Base-by-base conservation (phyloP, 2,888 invertebrate genomes). In the Hydraecia micacea region DNA sequence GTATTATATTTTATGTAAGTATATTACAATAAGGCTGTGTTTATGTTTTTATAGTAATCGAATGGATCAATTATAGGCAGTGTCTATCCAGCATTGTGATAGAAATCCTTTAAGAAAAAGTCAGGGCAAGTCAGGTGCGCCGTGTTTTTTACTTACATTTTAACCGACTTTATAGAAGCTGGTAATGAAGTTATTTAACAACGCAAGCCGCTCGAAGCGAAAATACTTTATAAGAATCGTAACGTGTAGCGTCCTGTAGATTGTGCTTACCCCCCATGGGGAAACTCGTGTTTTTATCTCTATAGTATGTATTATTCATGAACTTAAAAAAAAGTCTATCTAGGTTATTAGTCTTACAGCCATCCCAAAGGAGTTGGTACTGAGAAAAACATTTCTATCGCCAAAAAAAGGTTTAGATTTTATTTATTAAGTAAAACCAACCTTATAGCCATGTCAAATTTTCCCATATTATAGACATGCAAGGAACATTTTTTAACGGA, bases 251-350 rank as follows among this genome's bases (percentile, higher is more conserved):
- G 11, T 46, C 58, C 28, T 79, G 42, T 46, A 18, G 9, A 60
- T 60, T n/a, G n/a, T 42, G 21, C 1, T 8, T 11, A 25, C 9
- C 32, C 9, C 42, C 28, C 28, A 15, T 36, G 21, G 67, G 55
- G 15, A 21, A 52, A 55, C 36, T 7, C 52, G 25, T 77, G 39
- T 63, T 52, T 83, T 67, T 68, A 39, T 52, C 13, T 58, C 1
- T 36, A n/a, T n/a, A n/a, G 1, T 5, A 66, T 83, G 28, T 28
- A 21, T 71, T 84, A 71, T 84, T 79, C 79, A 81, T 84, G 71
- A 79, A 58, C 39, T 68, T 63, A n/a, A 70, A 78, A 82, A 82
- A 72, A 66, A 78, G 32, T 55, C 36, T 67, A 77, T 28, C 80
- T 84, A 71, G 67, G 15, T 71, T 71, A 77, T 55, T 13, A 71